phyloP scores from a whole-genome alignment of 2,797 vertebrate species.

The Ispidina lecontei region DNA sequence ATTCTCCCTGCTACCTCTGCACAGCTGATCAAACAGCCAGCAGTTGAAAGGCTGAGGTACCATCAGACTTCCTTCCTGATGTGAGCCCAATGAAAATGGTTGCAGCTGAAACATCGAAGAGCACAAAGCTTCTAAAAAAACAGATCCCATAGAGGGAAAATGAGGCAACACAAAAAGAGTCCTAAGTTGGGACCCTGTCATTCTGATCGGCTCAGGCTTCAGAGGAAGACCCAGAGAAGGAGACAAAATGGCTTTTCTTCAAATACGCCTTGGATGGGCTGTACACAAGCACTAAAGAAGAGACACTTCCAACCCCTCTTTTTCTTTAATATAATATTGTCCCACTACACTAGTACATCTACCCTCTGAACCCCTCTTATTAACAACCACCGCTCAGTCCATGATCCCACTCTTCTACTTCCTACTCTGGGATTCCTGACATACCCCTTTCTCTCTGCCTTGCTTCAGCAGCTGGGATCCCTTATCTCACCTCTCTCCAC shows the following conservation, averaged over 20 bases:
- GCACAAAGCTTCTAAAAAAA: neutral
- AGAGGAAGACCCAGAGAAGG: neutral
- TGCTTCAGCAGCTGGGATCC: neutral
- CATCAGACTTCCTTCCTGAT: slow-evolving; percentile 13
- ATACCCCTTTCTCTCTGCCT: neutral
- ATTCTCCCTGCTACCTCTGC: neutral
- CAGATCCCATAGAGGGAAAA: neutral
- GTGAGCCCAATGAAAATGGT: neutral
- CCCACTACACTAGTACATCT: neutral
- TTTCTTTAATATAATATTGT: neutral
- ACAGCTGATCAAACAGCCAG: slow-evolving; percentile 60
- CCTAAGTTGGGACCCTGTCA: neutral
- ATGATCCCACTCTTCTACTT: neutral
- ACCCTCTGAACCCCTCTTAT: neutral
- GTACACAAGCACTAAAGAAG: neutral
- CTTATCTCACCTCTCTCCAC: neutral
- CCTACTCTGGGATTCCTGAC: neutral
- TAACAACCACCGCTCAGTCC: neutral
- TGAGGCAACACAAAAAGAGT: neutral
- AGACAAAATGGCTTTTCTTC: neutral
- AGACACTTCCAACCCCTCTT: neutral
- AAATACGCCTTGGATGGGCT: neutral
- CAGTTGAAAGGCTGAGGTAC: slow-evolving; percentile 4
- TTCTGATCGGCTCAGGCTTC: neutral
- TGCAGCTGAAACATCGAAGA: slow-evolving; percentile 34